These are phyloP conservation scores for Bursaphelenchus okinawaensis DNA, from an alignment of 2,888 invertebrate species.

Conservation along the genomic window DNA sequence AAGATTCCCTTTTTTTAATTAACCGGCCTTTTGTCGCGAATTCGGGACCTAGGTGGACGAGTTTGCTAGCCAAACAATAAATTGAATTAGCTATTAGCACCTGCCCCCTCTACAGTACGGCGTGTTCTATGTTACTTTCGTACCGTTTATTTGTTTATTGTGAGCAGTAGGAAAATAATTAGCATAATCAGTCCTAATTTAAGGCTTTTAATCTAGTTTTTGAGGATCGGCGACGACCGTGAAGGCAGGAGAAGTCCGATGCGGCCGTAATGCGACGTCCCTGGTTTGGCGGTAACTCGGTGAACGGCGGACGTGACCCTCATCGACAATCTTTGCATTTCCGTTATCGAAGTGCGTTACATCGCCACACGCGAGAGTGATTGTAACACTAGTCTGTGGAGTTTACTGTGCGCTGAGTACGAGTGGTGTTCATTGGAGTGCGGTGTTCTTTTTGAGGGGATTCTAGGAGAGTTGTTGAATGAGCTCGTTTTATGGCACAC, in stretches of 20 bases:
- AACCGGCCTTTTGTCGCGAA: not conserved
- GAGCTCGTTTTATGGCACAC: not conserved
- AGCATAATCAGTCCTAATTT: not conserved
- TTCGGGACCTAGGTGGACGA: not conserved
- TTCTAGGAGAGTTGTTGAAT: not conserved
- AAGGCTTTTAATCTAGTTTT: not conserved
- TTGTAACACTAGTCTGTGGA: too few species aligned
- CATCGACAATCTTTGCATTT: not conserved
- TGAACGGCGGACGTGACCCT: not conserved
- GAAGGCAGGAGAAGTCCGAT: not conserved
- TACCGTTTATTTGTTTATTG: not conserved
- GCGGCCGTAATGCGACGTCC: not conserved
- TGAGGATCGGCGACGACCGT: not conserved
- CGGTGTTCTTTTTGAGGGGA: not conserved
- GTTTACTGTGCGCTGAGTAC: too few species aligned
- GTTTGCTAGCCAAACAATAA: not conserved
- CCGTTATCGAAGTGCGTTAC: not conserved
- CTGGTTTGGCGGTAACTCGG: not conserved
- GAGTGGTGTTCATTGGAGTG: not conserved
- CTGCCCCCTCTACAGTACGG: too few species aligned
- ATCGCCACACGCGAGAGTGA: too few species aligned
- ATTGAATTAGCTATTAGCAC: too few species aligned
- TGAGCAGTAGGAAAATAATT: not conserved
- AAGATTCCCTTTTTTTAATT: not conserved
- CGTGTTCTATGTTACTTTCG: too few species aligned